Evolutionary conservation across 2,113 vertebrate species (phyloP).

Genomic region (Raphicerus campestris): DNA sequence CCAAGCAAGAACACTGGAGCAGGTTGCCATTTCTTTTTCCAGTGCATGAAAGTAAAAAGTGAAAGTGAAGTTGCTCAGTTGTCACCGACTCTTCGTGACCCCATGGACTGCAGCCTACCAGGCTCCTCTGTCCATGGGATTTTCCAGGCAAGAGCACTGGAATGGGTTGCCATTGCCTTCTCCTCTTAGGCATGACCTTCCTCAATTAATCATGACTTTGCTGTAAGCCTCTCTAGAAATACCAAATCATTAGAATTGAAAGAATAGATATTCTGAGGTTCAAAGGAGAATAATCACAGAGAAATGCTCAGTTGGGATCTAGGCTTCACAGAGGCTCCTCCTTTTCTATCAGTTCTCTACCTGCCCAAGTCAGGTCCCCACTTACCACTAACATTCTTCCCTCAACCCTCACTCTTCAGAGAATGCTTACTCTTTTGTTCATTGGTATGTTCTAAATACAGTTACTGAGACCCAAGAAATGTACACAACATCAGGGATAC

Average conservation of each 20-base stretch:
- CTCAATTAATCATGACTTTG: not conserved
- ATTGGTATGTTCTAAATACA: not conserved
- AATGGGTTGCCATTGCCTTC: too few relatives aligned
- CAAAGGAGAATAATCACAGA: not conserved
- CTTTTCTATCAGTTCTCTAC: not conserved
- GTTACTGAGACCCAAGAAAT: not conserved
- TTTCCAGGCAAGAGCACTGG: too few relatives aligned
- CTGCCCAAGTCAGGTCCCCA: not conserved
- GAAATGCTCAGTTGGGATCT: not conserved
- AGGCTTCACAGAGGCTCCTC: not conserved
- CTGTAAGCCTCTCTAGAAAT: not conserved
- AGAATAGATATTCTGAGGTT: not conserved
- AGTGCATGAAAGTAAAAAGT: too few relatives aligned
- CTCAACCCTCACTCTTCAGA: not conserved
- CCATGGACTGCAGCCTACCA: too few relatives aligned
- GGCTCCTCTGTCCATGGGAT: too few relatives aligned
- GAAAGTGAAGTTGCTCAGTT: too few relatives aligned
- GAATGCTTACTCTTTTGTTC: not conserved
- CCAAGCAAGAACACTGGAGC: too few relatives aligned
- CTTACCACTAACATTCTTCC: too few relatives aligned
- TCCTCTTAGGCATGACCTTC: not conserved
- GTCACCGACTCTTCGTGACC: too few relatives aligned
- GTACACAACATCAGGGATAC: not conserved
- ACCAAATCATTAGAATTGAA: not conserved
- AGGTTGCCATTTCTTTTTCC: too few relatives aligned